These are phyloP conservation scores for Staurois parvus DNA, from an alignment of 2,797 vertebrate genomes.

Conservation along the genomic window DNA sequence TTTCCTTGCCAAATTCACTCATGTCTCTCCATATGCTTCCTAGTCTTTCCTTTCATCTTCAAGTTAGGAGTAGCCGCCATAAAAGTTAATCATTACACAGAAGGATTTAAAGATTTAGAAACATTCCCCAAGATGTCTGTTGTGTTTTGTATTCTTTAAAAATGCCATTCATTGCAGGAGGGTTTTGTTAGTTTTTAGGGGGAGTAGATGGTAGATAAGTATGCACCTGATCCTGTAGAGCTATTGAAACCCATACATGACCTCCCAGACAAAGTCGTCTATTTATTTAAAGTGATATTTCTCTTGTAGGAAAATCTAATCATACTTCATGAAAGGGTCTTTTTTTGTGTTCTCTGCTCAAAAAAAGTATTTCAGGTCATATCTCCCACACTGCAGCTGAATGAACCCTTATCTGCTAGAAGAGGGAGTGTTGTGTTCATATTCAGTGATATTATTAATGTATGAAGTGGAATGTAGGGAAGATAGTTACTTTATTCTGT, in stretches of 20 bases:
- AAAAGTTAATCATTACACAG: conserved; percentile 59
- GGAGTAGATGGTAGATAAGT: conserved; percentile 53
- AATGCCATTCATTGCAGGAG: conserved; percentile 51
- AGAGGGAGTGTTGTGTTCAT: not conserved
- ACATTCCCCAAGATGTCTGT: conserved; percentile 36
- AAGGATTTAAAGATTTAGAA: conserved; percentile 57
- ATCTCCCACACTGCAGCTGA: not conserved
- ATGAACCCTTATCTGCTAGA: not conserved
- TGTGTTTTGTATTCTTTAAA: conserved; percentile 51
- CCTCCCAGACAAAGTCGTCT: conserved; percentile 17
- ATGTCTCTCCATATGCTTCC: conserved; percentile 42
- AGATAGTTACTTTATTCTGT: not conserved
- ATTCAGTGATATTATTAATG: not conserved
- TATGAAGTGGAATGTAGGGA: conserved; percentile 4
- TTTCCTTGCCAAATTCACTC: conserved; percentile 51
- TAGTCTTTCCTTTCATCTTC: conserved; percentile 48
- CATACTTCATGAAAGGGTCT: not conserved
- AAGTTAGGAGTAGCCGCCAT: conserved; percentile 45
- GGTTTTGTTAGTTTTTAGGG: conserved; percentile 46
- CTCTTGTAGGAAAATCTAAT: conserved; percentile 17
- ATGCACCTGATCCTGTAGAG: conserved; percentile 52
- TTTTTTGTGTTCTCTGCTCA: not conserved
- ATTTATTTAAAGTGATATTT: conserved; percentile 20
- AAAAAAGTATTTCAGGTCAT: conserved; percentile 14
- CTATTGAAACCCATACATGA: conserved; percentile 37